phyloP scores from a whole-genome alignment of 2,888 invertebrate genomes.

The Agrilus biguttatus region DNA sequence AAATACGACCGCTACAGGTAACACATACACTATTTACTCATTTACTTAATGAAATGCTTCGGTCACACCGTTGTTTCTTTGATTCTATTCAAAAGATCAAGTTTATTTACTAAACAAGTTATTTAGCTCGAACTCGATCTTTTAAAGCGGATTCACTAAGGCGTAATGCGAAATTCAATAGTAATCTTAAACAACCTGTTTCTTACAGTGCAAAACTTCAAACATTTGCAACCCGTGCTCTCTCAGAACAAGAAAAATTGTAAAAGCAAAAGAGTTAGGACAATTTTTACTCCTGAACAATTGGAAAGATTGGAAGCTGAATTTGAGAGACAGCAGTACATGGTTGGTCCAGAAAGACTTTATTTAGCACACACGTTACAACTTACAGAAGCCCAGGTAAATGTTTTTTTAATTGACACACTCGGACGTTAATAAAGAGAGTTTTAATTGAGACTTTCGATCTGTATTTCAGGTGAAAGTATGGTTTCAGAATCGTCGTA shows the following conservation, averaged over 20 bases:
- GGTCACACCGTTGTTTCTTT: too few species aligned
- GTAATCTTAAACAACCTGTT: too few species aligned
- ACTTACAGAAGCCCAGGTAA: conserved; percentile 78
- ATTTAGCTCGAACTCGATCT: too few species aligned
- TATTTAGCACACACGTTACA: conserved; percentile 81
- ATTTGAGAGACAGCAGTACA: conserved; percentile 92
- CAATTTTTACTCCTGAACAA: conserved; percentile 95
- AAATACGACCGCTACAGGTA: not conserved
- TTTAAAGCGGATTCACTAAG: too few species aligned
- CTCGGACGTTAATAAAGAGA: too few species aligned
- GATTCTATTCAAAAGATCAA: too few species aligned
- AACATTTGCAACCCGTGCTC: conserved; percentile 19
- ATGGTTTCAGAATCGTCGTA: conserved; percentile 87
- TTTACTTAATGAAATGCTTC: too few species aligned
- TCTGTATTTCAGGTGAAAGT: conserved; percentile 56
- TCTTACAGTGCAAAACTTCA: conserved; percentile 21
- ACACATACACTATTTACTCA: too few species aligned
- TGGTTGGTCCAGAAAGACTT: conserved; percentile 91
- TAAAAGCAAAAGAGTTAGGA: conserved; percentile 77
- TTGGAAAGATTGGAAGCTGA: conserved; percentile 85
- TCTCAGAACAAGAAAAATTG: conserved; percentile 33
- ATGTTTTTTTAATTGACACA: not conserved
- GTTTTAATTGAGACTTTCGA: not conserved
- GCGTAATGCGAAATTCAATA: too few species aligned
- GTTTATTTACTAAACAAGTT: too few species aligned